A percentile compares a stretch with the other conserved stretches of the same genome.
phyloP scores from a whole-genome alignment of 2,797 vertebrate species.

The Petrocephalus sullivani region DNA sequence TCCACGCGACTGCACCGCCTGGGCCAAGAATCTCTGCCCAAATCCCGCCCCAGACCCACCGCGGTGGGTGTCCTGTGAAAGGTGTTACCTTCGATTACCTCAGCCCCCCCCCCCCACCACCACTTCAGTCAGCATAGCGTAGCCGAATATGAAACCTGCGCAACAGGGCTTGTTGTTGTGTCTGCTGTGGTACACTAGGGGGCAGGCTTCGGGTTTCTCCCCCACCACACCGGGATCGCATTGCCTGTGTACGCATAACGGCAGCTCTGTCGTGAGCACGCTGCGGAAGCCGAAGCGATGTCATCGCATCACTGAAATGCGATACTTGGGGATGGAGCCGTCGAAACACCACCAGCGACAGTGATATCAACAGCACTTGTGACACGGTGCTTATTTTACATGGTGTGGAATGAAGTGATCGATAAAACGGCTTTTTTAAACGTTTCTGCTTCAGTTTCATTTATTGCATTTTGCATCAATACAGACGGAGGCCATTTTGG shows the following conservation, averaged over 20 bases:
- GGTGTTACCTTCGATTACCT: slow-evolving; percentile 69
- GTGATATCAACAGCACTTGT: not conserved
- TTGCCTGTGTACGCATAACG: not conserved
- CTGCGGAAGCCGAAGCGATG: not conserved
- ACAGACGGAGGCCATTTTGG: not conserved
- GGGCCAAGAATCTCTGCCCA: slow-evolving; percentile 55
- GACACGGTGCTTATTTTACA: not conserved
- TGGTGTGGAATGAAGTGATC: not conserved
- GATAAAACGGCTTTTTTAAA: not conserved
- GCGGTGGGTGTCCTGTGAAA: slow-evolving; percentile 64
- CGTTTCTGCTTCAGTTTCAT: not conserved
- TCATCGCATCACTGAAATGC: not conserved
- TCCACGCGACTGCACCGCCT: slow-evolving; percentile 39
- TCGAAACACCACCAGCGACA: not conserved
- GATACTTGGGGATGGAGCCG: not conserved
- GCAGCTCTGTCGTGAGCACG: not conserved
- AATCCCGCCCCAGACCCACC: slow-evolving; percentile 63
- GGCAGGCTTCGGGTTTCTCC: not conserved
- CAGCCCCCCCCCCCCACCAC: slow-evolving; percentile 55
- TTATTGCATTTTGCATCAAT: not conserved
- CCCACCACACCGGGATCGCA: not conserved
- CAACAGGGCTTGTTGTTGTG: slow-evolving; percentile 44
- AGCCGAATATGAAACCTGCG: slow-evolving; percentile 56
- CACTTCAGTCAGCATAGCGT: slow-evolving; percentile 37
- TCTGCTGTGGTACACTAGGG: not conserved